Conservation (phyloP, 2,888 invertebrate species). For the Scrobipalpa atriplicella region DNA sequence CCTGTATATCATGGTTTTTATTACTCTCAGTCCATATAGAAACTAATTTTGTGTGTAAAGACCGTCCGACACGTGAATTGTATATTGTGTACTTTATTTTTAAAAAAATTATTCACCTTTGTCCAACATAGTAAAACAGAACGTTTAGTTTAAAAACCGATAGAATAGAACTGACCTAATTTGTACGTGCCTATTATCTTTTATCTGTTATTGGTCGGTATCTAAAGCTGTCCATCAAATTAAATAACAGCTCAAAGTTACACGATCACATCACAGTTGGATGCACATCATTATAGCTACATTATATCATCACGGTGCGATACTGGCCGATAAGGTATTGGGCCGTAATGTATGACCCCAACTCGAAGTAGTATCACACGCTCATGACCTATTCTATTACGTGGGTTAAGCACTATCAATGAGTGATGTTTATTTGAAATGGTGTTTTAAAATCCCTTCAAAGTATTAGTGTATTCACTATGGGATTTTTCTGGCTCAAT, state of each 20-base stretch:
- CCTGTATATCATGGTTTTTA: too few relatives aligned
- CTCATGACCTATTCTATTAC: neutral
- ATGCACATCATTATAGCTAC: conserved; percentile 8
- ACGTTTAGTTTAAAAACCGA: neutral
- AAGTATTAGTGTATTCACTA: too few relatives aligned
- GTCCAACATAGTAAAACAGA: neutral
- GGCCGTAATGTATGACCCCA: neutral
- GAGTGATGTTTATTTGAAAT: too few relatives aligned
- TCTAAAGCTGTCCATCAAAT: conserved; percentile 9
- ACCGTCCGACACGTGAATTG: too few relatives aligned
- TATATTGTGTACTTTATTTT: too few relatives aligned
- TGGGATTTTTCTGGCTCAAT: too few relatives aligned
- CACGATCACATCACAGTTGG: conserved; percentile 3
- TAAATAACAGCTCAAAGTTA: neutral
- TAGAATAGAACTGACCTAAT: neutral
- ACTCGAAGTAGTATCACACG: neutral
- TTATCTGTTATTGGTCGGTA: neutral
- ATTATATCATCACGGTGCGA: conserved; percentile 16
- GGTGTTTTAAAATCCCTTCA: too few relatives aligned
- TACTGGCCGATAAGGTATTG: conserved; percentile 1
- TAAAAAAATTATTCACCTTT: neutral
- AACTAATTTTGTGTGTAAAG: too few relatives aligned
- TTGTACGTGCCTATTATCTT: neutral
- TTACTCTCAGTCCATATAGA: too few relatives aligned
- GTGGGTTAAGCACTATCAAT: too few relatives aligned